Conservation (phyloP, 2,797 vertebrate species). For the Cichlasoma orientale region DNA sequence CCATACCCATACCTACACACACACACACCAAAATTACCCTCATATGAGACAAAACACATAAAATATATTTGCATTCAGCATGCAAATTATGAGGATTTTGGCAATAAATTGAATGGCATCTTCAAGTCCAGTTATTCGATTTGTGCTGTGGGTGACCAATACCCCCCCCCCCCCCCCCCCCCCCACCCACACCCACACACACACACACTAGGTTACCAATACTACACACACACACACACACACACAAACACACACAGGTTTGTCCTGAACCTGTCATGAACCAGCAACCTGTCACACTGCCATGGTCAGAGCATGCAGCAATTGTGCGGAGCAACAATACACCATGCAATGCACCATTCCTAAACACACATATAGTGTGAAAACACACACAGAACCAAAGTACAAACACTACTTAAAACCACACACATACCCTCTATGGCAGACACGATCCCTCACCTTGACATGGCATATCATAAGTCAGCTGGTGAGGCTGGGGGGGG, state of each 20-base stretch:
- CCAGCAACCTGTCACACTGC: constrained; percentile 59
- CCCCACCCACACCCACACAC: no score
- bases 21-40: not conserved
- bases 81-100: not conserved
- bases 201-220: not conserved
- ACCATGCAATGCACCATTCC: constrained; percentile 7
- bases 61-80: not conserved
- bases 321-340: constrained; percentile 55
- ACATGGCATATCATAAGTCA: constrained; percentile 70
- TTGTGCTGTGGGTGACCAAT: not conserved
- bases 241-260: constrained; percentile 20
- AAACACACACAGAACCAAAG: constrained; percentile 13
- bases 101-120: constrained; percentile 8
- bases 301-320: constrained; percentile 46
- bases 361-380: constrained; percentile 12
- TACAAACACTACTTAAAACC: constrained; percentile 25
- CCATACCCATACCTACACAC: not conserved
- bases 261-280: constrained; percentile 49
- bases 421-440: constrained; percentile 43
- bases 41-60: constrained; percentile 1
- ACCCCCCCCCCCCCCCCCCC: no score
- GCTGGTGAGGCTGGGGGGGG: constrained; percentile 35
- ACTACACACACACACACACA: constrained; percentile 7
- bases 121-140: not conserved
- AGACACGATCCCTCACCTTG: constrained; percentile 67